A percentile compares a stretch with the other conserved stretches of the same genome.
These are phyloP conservation scores for Xiphorhynchus elegans DNA, from an alignment of 2,113 vertebrate genomes.

Conservation along the genomic window DNA sequence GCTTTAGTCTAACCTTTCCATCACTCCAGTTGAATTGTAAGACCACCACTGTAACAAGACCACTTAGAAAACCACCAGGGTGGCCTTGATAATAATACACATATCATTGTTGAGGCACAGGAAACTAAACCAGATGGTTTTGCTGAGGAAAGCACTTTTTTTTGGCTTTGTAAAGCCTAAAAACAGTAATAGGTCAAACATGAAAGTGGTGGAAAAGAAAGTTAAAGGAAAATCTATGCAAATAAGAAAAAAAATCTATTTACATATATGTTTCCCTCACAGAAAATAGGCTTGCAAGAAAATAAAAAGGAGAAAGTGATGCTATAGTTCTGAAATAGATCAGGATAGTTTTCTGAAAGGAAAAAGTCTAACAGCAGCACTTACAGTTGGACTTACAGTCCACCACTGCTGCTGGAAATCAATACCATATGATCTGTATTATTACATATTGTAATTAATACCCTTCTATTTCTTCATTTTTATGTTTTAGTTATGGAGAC, in stretches of 20 bases:
- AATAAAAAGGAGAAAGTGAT: neutral
- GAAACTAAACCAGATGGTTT: slow-evolving; percentile 88
- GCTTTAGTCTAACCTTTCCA: slow-evolving; percentile 78
- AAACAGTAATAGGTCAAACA: slow-evolving; percentile 79
- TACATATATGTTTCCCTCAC: neutral
- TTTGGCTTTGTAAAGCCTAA: slow-evolving; percentile 72
- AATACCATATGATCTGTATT: neutral
- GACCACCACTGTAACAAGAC: slow-evolving; percentile 85
- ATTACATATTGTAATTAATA: slow-evolving; percentile 23
- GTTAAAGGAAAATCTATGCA: slow-evolving; percentile 26
- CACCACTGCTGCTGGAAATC: slow-evolving; percentile 16
- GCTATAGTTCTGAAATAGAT: neutral
- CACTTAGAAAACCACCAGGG: slow-evolving; percentile 75
- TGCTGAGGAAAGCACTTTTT: slow-evolving; percentile 87
- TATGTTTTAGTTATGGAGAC: neutral
- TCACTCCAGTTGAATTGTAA: slow-evolving; percentile 80
- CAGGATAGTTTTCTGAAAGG: neutral
- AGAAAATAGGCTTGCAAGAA: neutral
- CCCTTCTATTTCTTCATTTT: neutral
- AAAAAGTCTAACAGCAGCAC: neutral
- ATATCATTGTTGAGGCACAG: slow-evolving; percentile 82
- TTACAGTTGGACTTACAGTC: neutral
- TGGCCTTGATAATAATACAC: slow-evolving; percentile 82
- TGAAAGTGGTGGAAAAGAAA: slow-evolving; percentile 64
- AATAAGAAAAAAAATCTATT: slow-evolving; percentile 31